Evolutionary conservation across 1,140 invertebrate species (phyloP), one percentile per base, ranked within the genome.

Genomic region (Pygmarrhopalites habei): DNA sequence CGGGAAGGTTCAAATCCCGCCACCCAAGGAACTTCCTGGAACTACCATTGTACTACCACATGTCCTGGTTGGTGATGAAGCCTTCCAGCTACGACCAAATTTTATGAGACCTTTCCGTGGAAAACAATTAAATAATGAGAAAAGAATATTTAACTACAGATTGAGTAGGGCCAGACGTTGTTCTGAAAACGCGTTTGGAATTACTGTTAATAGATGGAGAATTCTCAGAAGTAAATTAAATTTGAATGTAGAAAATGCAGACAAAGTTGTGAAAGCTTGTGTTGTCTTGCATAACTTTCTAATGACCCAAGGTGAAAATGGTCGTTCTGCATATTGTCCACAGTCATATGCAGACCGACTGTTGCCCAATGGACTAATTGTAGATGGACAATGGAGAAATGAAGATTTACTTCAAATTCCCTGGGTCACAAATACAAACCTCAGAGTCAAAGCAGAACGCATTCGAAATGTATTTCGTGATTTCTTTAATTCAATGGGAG

Each of bases 251-350:
- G 58, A 60, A 30, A 56, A 60, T 55, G 47, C 28, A 12, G 58
- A 60, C 47, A 5, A 28, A n/a, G 46, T 55, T 57, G 44, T 60
- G 5, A 60, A 60, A 52, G 58, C 58, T 7, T 49, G 43, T 60
- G 58, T 60, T 10, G 39, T 21, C 5, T 35, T 60, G 12, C 58
- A 60, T 29, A 60, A 60, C 28, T 60, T 52, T 23, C 46, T 60
- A 28, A 49, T 25, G 5, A 53, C n/a, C n/a, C n/a, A n/a, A n/a
- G n/a, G n/a, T n/a, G n/a, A n/a, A n/a, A n/a, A n/a, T n/a, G n/a
- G n/a, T n/a, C n/a, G n/a, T 7, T 14, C 15, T n/a, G 14, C 35
- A 52, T 60, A 60, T 44, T 60, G 58, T 28, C 58, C 58, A 23
- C 17, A 10, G 3, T 17, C 23, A 21, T 60, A 57, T 30, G 58